These are phyloP conservation scores for Lagorchestes hirsutus DNA, from an alignment of 2,797 vertebrate species.

Conservation along the genomic window DNA sequence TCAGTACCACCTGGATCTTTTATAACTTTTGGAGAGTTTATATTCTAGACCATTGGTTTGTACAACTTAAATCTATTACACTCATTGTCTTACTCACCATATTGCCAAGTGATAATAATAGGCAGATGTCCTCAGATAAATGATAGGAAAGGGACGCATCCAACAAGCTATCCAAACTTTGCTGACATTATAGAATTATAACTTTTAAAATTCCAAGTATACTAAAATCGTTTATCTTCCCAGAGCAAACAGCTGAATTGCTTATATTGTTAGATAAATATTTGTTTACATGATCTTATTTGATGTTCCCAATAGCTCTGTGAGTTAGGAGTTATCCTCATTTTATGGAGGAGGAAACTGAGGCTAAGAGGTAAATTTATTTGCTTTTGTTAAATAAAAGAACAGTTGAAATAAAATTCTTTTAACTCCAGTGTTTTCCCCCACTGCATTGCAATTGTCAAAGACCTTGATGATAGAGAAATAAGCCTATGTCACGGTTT, in stretches of 20 bases:
- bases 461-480: background rate
- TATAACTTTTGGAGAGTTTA: background rate
- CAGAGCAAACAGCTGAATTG: background rate
- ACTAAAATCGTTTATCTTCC: background rate
- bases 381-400: background rate
- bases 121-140: background rate
- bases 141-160: background rate
- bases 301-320: background rate
- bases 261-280: background rate
- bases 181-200: background rate
- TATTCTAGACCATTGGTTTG: background rate
- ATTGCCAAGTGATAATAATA: background rate
- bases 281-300: background rate
- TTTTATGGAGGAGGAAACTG: background rate
- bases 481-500: background rate
- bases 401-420: background rate
- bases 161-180: background rate
- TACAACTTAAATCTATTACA: background rate
- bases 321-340: background rate
- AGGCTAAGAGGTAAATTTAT: background rate
- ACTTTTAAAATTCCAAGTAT: background rate
- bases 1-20: background rate
- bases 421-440: background rate
- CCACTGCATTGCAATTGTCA: background rate
- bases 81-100: background rate